Conservation (phyloP, 2,888 invertebrate genomes). For the Polydrusus tereticollis region DNA sequence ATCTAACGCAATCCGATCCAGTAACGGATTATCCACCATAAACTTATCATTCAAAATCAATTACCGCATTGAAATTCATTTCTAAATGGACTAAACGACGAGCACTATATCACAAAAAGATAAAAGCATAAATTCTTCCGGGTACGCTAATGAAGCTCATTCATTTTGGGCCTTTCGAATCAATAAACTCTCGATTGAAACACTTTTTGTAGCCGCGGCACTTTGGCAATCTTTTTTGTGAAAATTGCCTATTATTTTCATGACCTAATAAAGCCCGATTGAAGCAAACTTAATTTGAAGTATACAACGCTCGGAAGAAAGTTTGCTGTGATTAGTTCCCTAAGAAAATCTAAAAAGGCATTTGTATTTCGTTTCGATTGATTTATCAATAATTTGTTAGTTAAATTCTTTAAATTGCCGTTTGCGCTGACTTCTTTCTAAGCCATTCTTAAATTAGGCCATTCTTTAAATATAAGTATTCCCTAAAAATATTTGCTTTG, state of each 20-base stretch:
- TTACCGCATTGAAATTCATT: constrained; percentile 35
- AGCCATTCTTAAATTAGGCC: no score
- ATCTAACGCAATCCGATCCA: neutral
- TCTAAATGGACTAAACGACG: constrained; percentile 25
- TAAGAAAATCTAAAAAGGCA: neutral
- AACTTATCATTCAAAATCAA: constrained; percentile 10
- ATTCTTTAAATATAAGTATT: no score
- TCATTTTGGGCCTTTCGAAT: constrained; percentile 27
- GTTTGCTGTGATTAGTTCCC: neutral
- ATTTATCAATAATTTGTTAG: no score
- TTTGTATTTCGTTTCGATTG: constrained; percentile 1
- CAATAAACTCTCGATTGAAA: constrained; percentile 26
- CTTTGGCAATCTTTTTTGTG: constrained; percentile 18
- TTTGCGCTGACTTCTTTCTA: no score
- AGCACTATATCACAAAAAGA: constrained; percentile 28
- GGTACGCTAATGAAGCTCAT: constrained; percentile 37
- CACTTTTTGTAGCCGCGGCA: constrained; percentile 12
- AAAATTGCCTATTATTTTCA: constrained; percentile 13
- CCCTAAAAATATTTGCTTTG: no score
- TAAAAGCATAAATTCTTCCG: constrained; percentile 26
- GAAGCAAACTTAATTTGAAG: constrained; percentile 6
- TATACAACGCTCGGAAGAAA: constrained; percentile 5
- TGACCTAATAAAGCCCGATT: constrained; percentile 1
- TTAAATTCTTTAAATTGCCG: no score
- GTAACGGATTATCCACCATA: neutral